Base-by-base conservation (phyloP, 2,888 invertebrate species). In the Oscheius myriophilus region DNA sequence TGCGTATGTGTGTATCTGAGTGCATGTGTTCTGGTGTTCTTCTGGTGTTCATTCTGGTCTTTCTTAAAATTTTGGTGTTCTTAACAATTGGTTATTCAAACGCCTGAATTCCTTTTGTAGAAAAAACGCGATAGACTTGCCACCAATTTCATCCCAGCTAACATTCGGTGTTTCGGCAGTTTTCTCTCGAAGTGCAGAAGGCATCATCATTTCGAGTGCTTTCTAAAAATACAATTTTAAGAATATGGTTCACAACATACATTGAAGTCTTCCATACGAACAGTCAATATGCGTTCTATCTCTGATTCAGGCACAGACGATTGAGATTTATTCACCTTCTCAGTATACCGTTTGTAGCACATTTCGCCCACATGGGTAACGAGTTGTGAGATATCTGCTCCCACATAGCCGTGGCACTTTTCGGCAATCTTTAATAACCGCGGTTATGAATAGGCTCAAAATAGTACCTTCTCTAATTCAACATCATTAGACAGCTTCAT, bases 241-340 rank as follows among this genome's bases (percentile, higher is more conserved):
- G 6, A 18, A 33, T 46, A 39, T 14, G n/a, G 25, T 12, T 54
- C 65, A 57, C 39, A n/a, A n/a, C n/a, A n/a, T n/a, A 76, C 73
- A 41, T 76, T 70, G 82, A 85, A 85, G 75, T 85, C 84, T 59
- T 85, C 85, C 85, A 85, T 85, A 52, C 96, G 93, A 26, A 99
- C 98, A 69, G 98, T 98, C 81, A 98, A 90, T 1, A 96, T 96
- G 87, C 93, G 93, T 78, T 99, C 90, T 39, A 96, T 95, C 88
- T 97, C 97, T 0, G 98, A 97, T 89, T 99, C 98, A 86, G 99
- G 97, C 88, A 95, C 94, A 87, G 99, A 98, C 87, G 99, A 98
- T 87, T 98, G 98, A 82, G 99, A 90, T 89, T 99, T 98, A 86
- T 99, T 99, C 65, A 98, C 91, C 89, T 99, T 98, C 98, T 98